Base-by-base conservation (phyloP, 2,113 vertebrate species). In the Daboia siamensis region DNA sequence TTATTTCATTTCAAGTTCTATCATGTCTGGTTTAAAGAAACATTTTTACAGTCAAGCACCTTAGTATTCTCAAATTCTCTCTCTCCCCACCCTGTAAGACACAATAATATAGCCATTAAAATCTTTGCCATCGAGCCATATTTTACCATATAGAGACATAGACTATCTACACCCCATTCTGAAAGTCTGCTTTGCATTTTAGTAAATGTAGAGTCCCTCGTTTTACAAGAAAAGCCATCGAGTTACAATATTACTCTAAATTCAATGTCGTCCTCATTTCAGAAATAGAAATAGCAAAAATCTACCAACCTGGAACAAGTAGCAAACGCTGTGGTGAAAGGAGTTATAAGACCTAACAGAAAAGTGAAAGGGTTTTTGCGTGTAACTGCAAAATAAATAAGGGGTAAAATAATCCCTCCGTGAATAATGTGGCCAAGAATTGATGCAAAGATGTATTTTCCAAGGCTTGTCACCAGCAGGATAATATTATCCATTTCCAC, bases 351-450 rank as follows among this genome's bases (percentile, higher is more conserved):
- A 94, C 99, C 99, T 44, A 99, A 96, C 93, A 99, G 98, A 97
- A 99, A 99, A 55, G 93, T 98, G 96, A 97, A 99, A 0, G 99
- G 99, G 95, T 99, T 99, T 97, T 98, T 98, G 55, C 98, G 97
- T 0, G 99, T 99, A 91, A 98, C 96, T 90, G 96, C 97, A 92
- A 99, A 99, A 98, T 99, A 99, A 97, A 99, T 98, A 92, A 99
- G 98, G 0, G 99, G 99, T 92, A 99, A 97, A 91, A 99, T 95
- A 86, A 99, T 97, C 90, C 98, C 98, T 94, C 99, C 99, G 0
- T 99, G 99, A 94, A 99, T 99, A 51, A 99, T 6, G 92, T 99
- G 99, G n/a, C 99, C 99, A 96, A 99, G 94, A 94, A 99, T 98
- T 0, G 99, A 99, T 5, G 99, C 99, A 0, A 99, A 98, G 93